Evolutionary conservation across 2,888 invertebrate species (phyloP).

Genomic region (Habrosyne pyritoides): DNA sequence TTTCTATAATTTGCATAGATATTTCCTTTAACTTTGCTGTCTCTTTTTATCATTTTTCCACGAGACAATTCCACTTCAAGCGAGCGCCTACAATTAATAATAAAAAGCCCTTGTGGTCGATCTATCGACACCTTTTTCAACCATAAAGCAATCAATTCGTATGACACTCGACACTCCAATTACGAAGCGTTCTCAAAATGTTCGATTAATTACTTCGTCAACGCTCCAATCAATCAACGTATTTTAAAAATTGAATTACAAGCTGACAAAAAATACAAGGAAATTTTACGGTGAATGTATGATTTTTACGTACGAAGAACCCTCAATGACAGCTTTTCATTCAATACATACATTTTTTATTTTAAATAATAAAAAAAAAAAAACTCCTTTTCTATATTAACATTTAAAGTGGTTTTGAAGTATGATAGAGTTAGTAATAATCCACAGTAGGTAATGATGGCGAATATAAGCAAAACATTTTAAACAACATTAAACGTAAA

Average conservation of each 20-base stretch:
- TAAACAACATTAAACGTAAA: neutral
- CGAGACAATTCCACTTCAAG: constrained; percentile 54
- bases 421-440: no score
- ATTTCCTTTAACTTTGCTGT: no score
- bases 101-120: constrained; percentile 59
- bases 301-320: neutral
- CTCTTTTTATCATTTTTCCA: neutral
- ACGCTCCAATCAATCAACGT: constrained; percentile 36
- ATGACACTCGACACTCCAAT: constrained; percentile 65
- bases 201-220: constrained; percentile 64
- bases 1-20: no score
- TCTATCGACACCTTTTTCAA: constrained; percentile 59
- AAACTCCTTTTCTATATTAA: no score
- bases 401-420: no score
- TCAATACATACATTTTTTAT: no score
- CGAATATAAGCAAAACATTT: neutral
- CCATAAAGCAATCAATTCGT: constrained; percentile 57
- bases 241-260: constrained; percentile 17
- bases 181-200: constrained; percentile 58
- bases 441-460: no score
- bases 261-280: neutral
- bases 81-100: constrained; percentile 60
- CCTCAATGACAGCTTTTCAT: no score
- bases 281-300: neutral
- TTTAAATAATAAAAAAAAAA: neutral